Base-by-base conservation (phyloP, 1,140 invertebrate genomes). In the Spodoptera litura region DNA sequence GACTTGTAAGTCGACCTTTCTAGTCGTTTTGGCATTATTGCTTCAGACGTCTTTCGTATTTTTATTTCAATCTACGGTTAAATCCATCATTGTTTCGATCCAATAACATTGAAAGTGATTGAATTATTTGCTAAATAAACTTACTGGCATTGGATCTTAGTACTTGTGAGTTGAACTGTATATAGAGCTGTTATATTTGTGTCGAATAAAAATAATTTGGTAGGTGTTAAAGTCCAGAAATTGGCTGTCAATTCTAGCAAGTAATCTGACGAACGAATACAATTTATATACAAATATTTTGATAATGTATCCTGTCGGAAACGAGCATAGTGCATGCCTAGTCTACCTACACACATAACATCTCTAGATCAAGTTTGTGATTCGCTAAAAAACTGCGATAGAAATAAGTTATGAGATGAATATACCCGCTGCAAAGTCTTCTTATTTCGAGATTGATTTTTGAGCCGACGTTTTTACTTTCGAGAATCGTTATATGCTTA, bases 231-330 rank as follows among this genome's bases (percentile, higher is more conserved):
- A 44, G 38, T 44, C 9, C 38, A 44, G 55, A 20, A 56, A 25
- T 5, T 20, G 9, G 8, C 31, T 51, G 4, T 15, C 38, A 25
- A 51, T 51, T 49, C 35, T n/a, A 66, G 15, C 20, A 49, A 66
- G 49, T 49, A 64, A 64, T 66, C 9, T 66, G 62, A 49, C 38
- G 9, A 66, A 66, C n/a, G 38, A 66, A 44, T 44, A 44, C 38
- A 44, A 66, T 66, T 66, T 66, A 20, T 38, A 66, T 66, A 49
- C 62, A 66, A 66, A 66, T 66, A 20, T 15, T 66, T 15, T n/a
- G 38, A 66, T 49, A 66, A 38, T 66, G 38, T 44, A 44, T 44
- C 4, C 38, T 44, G 5, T 44, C 9, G 38, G 9, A 4, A 44
- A 44, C 38, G 8, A 44, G 38, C 38, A 10, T 12, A 66, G 38